A percentile compares a stretch with the other conserved stretches of the same genome.
phyloP scores from a whole-genome alignment of 2,797 vertebrate genomes.

The Coracias cyanogaster region DNA sequence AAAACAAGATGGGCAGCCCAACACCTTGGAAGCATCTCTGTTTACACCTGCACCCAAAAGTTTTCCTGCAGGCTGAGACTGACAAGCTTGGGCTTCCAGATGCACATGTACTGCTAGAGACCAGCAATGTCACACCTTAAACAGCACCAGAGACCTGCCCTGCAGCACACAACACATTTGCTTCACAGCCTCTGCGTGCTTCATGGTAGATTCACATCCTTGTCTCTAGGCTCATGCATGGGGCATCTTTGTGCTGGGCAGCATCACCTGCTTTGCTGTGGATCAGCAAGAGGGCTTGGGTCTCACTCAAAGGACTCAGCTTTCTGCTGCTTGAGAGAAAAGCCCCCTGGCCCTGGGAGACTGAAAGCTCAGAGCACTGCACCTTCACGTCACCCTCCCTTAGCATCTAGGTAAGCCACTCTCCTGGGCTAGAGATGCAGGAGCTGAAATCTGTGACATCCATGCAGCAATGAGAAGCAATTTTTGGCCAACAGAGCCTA shows the following conservation, averaged over 20 bases:
- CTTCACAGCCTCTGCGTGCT: background rate
- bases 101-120: background rate
- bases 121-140: background rate
- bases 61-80: background rate
- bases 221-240: background rate
- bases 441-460: background rate
- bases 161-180: background rate
- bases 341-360: background rate
- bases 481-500: background rate
- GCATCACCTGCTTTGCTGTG: background rate
- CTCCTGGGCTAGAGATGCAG: background rate
- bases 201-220: accelerated
- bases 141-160: background rate
- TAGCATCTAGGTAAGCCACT: background rate
- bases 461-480: background rate
- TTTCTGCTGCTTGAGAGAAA: background rate
- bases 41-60: background rate
- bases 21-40: background rate
- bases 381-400: background rate
- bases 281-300: background rate
- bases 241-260: background rate
- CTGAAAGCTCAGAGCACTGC: background rate
- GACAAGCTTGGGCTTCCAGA: background rate
- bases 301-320: background rate
- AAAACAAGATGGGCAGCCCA: background rate